Evolutionary conservation across 2,113 vertebrate species (phyloP), one percentile per base, ranked within the genome.

Genomic region (Andinoacara biseriatus): DNA sequence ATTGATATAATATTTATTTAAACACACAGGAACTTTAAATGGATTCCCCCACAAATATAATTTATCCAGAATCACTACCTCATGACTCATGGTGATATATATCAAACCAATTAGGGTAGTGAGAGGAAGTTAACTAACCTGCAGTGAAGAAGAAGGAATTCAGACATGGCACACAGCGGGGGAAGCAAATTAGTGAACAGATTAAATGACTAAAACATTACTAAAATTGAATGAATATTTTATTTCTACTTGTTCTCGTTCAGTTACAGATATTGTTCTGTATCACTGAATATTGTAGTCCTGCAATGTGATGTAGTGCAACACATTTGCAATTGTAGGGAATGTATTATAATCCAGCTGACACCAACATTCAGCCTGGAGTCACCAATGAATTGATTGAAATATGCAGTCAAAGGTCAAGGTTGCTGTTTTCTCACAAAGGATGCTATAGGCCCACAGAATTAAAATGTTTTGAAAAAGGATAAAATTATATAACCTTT

Each of bases 1-100:
- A 69, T 69, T 49, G 65, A 69, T 29, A 29, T 43, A 69, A 52
- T 52, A 72, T 52, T 54, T 54, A 72, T 72, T 7, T 72, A 72
- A 72, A 54, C 17, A 31, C 13, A 17, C 46, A 31, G 17, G 67
- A 17, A 54, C 46, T 54, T 72, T 72, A 31, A 54, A 72, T 52
- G 26, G 46, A 72, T 72, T 5, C 26, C 10, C 5, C 1, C 46
- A 72, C 1, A 0, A 31, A 72, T 52, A 72, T 31, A 1, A 72
- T 49, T 72, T 31, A 72, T 72, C 18, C 67, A 49, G 10, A 69
- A 54, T 31, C 26, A 54, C 46, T 52, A 31, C 67, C 15, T 72
- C 67, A 31, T n/a, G 26, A 54, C 67, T 72, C 26, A n/a, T 14
- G 17, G 2, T 31, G 26, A 2, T 1, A 5, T 54, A 52, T 52